Evolutionary conservation across 1,140 invertebrate species (phyloP), one percentile per base, ranked within the genome.

Genomic region (Caenorhabditis briggsae): DNA sequence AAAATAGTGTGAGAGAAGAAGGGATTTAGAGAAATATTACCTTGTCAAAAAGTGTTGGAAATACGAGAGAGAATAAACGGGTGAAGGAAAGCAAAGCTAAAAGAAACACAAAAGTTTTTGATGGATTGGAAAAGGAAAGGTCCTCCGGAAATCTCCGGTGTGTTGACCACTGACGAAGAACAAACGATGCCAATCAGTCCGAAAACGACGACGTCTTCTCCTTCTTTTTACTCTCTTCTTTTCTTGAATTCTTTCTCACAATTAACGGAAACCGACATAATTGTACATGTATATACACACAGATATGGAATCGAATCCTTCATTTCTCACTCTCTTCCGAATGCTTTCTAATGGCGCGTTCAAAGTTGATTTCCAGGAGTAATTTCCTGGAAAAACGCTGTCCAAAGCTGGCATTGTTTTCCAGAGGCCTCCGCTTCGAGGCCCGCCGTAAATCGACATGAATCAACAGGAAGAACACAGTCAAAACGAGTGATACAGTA

Each of bases 141-240:
- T n/a, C 25, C 33, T 58, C 53, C 53, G 58, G 82, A 83, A 61
- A 83, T 83, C 58, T 58, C 25, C 46, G 70, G 43, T 78, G 70
- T 50, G 70, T 78, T 78, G 70, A 78, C 70, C 70, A 78, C 70
- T 41, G 70, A 33, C 33, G 33, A 59, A 59, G 70, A 59, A 59
- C 82, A 59, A 83, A 59, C 82, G 82, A 61, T 59, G 82, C 82
- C 82, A 61, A 83, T 83, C 82, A 78, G 70, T 50, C 70, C 70
- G 46, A 65, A 25, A 53, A 53, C 50, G 61, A 53, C 46, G 33
- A 43, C 64, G 53, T 78, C 70, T 78, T 78, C 33, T 78, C 46
- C 14, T 53, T 78, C 70, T 78, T 78, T 78, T 23, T 25, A 16
- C 18, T 78, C 43, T 78, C 70, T 25, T 53, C n/a, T 12, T 5